These are phyloP conservation scores for Daboia siamensis DNA, from an alignment of 2,113 vertebrate genomes.

Conservation along the genomic window DNA sequence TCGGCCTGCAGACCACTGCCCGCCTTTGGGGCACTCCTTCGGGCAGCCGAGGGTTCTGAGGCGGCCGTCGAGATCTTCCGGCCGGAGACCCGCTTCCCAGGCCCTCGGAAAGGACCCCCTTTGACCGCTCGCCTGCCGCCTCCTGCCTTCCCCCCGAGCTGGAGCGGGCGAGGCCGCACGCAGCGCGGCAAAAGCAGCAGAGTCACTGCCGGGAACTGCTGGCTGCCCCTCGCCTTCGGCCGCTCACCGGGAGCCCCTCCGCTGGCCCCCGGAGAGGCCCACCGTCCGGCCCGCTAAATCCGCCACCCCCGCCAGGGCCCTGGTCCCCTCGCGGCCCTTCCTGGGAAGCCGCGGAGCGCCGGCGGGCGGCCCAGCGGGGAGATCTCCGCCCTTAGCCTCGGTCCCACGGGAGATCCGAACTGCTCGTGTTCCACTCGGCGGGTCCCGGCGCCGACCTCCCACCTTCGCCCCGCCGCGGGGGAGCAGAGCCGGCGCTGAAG, in stretches of 20 bases:
- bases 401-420: background rate
- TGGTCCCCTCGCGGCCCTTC: background rate
- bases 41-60: background rate
- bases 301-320: background rate
- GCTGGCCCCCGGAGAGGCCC: background rate
- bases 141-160: background rate
- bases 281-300: too few relatives aligned
- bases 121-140: background rate
- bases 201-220: background rate
- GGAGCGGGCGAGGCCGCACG: background rate
- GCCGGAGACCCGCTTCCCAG: background rate
- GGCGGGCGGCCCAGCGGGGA: background rate
- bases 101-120: background rate
- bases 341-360: background rate
- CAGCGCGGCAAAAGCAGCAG: background rate
- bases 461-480: background rate
- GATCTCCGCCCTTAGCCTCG: background rate
- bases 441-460: background rate
- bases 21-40: background rate
- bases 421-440: background rate
- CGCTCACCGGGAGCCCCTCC: background rate
- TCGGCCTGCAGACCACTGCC: background rate
- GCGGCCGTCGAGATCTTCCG: background rate
- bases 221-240: background rate
- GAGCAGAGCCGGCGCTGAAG: background rate